Evolutionary conservation across 2,113 vertebrate species (phyloP).

Genomic region (Phalacrocorax aristotelis): DNA sequence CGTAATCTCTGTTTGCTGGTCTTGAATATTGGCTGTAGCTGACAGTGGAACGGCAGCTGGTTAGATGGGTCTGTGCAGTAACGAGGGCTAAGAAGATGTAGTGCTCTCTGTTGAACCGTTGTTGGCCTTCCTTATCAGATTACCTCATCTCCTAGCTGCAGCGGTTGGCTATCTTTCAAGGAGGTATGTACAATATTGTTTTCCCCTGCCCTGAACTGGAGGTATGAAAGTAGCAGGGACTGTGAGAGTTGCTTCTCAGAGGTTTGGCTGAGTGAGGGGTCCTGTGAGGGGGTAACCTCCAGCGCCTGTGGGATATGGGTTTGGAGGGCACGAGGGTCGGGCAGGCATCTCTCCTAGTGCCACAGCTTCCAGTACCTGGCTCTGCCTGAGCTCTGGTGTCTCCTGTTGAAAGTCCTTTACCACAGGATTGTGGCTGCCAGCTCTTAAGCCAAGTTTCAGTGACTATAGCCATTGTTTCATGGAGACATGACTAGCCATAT

Average conservation of each 20-base stretch:
- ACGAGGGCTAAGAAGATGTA: not conserved
- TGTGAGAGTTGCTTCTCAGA: not conserved
- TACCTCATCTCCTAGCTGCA: not conserved
- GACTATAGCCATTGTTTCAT: not conserved
- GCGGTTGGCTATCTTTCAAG: not conserved
- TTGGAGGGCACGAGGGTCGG: not conserved
- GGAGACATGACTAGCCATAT: not conserved
- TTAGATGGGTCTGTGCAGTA: not conserved
- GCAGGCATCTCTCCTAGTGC: not conserved
- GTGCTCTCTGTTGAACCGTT: not conserved
- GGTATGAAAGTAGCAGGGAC: not conserved
- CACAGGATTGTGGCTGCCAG: not conserved
- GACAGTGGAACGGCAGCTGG: not conserved
- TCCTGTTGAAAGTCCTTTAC: not conserved
- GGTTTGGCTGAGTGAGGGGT: not conserved
- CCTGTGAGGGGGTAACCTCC: not conserved
- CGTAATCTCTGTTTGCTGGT: not conserved
- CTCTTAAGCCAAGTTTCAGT: not conserved
- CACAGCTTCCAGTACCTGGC: not conserved
- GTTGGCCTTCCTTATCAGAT: slow-evolving; percentile 5
- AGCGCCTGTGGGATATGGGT: not conserved
- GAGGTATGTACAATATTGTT: not conserved
- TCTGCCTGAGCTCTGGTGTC: not conserved
- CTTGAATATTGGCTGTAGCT: not conserved
- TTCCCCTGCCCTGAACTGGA: not conserved